Conservation (phyloP, 2,888 invertebrate genomes). For the Dolomedes plantarius region DNA sequence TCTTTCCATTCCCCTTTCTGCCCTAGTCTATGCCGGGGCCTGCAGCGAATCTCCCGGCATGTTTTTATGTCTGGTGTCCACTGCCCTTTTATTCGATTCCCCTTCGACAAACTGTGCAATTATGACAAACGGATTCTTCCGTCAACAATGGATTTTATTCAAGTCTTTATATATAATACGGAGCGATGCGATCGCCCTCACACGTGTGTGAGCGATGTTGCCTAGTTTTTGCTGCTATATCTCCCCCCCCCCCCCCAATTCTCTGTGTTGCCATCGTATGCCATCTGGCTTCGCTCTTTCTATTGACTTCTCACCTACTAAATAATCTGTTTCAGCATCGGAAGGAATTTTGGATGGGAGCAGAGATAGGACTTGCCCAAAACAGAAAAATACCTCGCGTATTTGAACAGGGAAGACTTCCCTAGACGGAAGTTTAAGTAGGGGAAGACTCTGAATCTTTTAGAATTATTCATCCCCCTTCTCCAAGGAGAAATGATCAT, state of each 20-base stretch:
- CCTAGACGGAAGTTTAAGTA: not conserved
- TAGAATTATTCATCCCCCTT: too few species aligned
- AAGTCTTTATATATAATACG: slow-evolving; percentile 35
- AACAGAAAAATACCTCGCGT: too few species aligned
- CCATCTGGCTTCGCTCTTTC: slow-evolving; percentile 32
- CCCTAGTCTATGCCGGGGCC: not conserved
- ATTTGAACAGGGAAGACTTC: not conserved
- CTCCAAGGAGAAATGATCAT: too few species aligned
- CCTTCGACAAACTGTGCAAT: slow-evolving; percentile 59
- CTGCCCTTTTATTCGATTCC: slow-evolving; percentile 14
- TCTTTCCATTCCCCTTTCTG: not conserved
- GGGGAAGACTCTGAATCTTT: not conserved
- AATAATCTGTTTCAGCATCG: slow-evolving; percentile 16
- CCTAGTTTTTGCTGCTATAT: not conserved
- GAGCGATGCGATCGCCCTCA: slow-evolving; percentile 19
- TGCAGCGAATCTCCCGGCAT: not conserved
- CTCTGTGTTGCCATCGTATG: not conserved
- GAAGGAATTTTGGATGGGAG: not conserved
- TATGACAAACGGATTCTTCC: slow-evolving; percentile 51
- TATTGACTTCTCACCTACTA: slow-evolving; percentile 20
- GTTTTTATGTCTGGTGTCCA: slow-evolving; percentile 27
- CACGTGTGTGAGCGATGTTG: not conserved
- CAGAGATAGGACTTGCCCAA: too few species aligned
- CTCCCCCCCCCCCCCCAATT: not conserved
- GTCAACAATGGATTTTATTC: slow-evolving; percentile 23